Conservation (phyloP, 2,888 invertebrate species). For the Mesorhabditis belari region DNA sequence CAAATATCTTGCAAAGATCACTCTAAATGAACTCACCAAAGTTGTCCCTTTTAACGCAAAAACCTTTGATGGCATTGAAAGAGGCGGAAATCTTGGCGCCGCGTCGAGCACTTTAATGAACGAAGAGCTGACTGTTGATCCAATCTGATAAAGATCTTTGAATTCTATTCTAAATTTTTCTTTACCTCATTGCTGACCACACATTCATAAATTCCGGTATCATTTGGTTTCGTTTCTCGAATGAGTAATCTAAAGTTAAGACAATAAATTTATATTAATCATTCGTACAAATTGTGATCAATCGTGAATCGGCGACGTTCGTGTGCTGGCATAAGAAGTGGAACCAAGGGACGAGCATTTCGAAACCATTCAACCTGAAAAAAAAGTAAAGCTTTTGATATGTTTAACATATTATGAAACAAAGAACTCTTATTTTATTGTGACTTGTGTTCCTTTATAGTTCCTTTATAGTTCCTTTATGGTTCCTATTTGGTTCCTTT, state of each 20-base stretch:
- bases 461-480: too few relatives aligned
- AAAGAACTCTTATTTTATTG: background rate
- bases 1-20: background rate
- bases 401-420: background rate
- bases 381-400: background rate
- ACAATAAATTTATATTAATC: background rate
- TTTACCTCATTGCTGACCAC: slow-evolving; percentile 29
- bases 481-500: too few relatives aligned
- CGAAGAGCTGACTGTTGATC: slow-evolving; percentile 22
- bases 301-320: slow-evolving; percentile 33
- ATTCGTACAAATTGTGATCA: slow-evolving; percentile 20
- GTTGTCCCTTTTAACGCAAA: slow-evolving; percentile 35
- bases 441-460: slow-evolving; percentile 10
- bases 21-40: slow-evolving; percentile 18
- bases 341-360: slow-evolving; percentile 32
- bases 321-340: slow-evolving; percentile 34
- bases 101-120: slow-evolving; percentile 33
- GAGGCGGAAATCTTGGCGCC: slow-evolving; percentile 38
- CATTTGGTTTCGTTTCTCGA: slow-evolving; percentile 13
- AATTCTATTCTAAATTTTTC: background rate
- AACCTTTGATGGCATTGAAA: slow-evolving; percentile 40
- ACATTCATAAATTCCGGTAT: slow-evolving; percentile 43
- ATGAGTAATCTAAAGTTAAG: slow-evolving; percentile 20
- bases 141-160: background rate
- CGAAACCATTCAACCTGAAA: background rate